Evolutionary conservation across 2,888 invertebrate genomes (phyloP), one percentile per base, ranked within the genome.

Genomic region (Drosophila paranaensis): DNA sequence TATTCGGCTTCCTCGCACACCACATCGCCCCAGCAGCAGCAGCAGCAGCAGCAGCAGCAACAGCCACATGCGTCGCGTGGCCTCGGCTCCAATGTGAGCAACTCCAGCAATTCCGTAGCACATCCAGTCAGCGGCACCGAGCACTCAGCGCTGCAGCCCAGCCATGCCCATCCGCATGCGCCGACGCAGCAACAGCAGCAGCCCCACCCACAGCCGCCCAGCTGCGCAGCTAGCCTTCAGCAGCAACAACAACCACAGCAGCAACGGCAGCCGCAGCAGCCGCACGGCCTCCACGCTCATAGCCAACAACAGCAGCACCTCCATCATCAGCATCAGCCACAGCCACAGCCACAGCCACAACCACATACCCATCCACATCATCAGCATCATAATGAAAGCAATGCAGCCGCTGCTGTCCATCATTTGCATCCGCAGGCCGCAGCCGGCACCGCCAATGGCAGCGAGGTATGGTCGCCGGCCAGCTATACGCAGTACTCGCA

Each of bases 381-480:
- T 51, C 72, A 46, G 67, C 81, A 79, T 11, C 80, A 79, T 27
- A 89, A 82, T 45, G 79, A 75, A 55, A 65, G 62, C 56, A 67
- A 45, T 20, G 30, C 48, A 30, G 45, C 71, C 69, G 45, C 69
- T 33, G 73, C 74, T 13, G 50, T 43, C 43, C 68, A 54, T 66
- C 67, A 71, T 48, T 60, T 61, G 48, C 84, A 74, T 60, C 71
- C 76, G 55, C 78, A 55, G 20, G 60, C 80, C 0, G 16, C 71
- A 46, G 61, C 75, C 69, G 30, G 64, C 74, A 45, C 43, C 53
- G 2, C 74, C 45, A 80, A 80, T 27, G 93, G 94, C 93, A 93
- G 94, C 93, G 95, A 95, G 95, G 95, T 95, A 95, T 95, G 95
- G 93, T 91, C 92, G 91, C 92, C 93, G 79, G 93, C 93, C 84